These are phyloP conservation scores for Gorsachius magnificus DNA, from an alignment of 2,797 vertebrate genomes.

Conservation along the genomic window DNA sequence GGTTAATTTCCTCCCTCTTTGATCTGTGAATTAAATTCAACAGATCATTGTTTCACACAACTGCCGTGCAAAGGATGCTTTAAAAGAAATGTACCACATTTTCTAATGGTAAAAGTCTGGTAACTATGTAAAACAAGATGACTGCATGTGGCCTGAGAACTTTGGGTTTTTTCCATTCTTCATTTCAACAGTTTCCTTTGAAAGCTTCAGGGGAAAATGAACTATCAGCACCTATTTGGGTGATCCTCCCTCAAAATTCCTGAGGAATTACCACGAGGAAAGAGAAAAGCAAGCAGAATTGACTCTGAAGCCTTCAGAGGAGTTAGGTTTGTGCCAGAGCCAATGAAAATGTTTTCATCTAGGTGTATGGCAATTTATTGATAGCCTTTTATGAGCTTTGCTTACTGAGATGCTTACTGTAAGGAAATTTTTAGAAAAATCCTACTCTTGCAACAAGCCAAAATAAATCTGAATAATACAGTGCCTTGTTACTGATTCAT, in stretches of 20 bases:
- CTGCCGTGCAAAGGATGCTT: constrained; percentile 69
- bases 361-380: constrained; percentile 31
- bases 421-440: constrained; percentile 5
- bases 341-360: constrained; percentile 43
- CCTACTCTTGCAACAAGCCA: neutral
- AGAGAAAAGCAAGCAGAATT: constrained; percentile 47
- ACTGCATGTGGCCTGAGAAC: constrained; percentile 8
- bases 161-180: neutral
- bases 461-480: neutral
- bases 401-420: neutral
- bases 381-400: neutral
- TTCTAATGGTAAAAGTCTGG: constrained; percentile 58
- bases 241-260: constrained; percentile 63
- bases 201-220: constrained; percentile 21
- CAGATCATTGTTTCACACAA: constrained; percentile 81
- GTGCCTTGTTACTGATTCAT: neutral
- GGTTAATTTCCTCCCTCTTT: constrained; percentile 84
- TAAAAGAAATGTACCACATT: constrained; percentile 65
- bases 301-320: constrained; percentile 45
- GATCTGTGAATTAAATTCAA: constrained; percentile 86
- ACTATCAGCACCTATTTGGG: constrained; percentile 48
- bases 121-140: constrained; percentile 52
- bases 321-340: constrained; percentile 21
- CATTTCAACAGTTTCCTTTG: constrained; percentile 59
- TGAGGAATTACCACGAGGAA: constrained; percentile 34